Percentiles rank a stretch among this genome's conserved stretches.
phyloP scores from a whole-genome alignment of 2,888 invertebrate genomes.

The Rhagophthalmus giganteus region DNA sequence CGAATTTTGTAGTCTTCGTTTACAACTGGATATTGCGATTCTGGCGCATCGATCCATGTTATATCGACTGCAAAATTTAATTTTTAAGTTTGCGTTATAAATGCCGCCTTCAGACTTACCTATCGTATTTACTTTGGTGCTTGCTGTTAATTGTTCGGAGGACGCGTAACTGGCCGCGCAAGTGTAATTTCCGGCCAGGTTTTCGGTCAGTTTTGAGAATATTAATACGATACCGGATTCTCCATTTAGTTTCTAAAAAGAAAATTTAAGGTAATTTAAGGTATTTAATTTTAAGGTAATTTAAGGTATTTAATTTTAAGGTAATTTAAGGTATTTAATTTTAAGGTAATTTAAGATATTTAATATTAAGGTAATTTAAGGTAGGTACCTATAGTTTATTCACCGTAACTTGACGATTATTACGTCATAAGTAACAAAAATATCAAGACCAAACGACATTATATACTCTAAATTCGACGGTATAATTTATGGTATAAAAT shows the following conservation, averaged over 20 bases:
- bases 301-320: no score
- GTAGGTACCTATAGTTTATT: no score
- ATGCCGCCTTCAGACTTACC: slow-evolving; percentile 56
- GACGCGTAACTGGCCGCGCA: slow-evolving; percentile 80
- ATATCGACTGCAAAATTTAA: slow-evolving; percentile 70
- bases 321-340: no score
- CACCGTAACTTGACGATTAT: no score
- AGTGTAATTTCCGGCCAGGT: slow-evolving; percentile 80
- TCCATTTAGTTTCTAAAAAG: slow-evolving; percentile 55
- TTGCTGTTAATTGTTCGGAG: slow-evolving; percentile 66
- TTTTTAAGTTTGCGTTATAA: background rate
- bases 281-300: no score
- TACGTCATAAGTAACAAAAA: no score
- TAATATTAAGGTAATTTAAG: no score
- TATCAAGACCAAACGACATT: no score
- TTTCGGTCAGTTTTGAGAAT: slow-evolving; percentile 72
- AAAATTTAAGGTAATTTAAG: no score
- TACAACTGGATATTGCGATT: slow-evolving; percentile 78
- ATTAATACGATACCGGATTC: slow-evolving; percentile 71
- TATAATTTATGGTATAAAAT: no score
- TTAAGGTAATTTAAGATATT: no score
- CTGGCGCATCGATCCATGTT: slow-evolving; percentile 81
- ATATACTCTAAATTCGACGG: no score
- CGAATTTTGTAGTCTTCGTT: slow-evolving; percentile 75
- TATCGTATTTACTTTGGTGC: slow-evolving; percentile 73